Percentiles rank a stretch among this genome's conserved stretches.
Conservation (phyloP, 53 echinoderm and acorn worm genomes). For the Echinarachnius parma region DNA sequence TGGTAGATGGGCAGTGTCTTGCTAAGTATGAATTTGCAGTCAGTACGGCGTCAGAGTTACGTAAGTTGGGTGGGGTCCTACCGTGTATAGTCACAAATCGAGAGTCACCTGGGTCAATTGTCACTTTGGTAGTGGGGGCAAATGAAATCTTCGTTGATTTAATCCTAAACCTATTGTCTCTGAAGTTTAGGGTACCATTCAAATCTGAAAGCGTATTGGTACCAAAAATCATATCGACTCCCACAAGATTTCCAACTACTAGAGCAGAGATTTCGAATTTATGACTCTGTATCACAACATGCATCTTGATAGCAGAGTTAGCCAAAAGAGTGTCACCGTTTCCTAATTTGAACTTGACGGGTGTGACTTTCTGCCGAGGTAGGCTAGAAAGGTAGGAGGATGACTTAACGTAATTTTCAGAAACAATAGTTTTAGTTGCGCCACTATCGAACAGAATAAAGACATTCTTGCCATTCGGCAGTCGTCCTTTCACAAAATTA, state of each 20-base stretch:
- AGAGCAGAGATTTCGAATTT: background rate
- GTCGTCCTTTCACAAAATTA: slow-evolving; percentile 15
- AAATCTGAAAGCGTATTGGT: slow-evolving; percentile 18
- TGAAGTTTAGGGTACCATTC: slow-evolving; percentile 9
- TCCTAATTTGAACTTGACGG: slow-evolving; percentile 1
- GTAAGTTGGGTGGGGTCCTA: background rate
- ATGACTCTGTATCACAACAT: too few relatives aligned
- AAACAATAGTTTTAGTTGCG: slow-evolving; percentile 14
- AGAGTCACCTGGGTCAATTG: background rate
- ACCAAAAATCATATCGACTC: slow-evolving; percentile 18
- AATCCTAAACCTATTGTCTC: slow-evolving; percentile 1
- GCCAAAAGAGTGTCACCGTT: slow-evolving; percentile 1
- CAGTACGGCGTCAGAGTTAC: background rate
- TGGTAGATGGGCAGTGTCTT: background rate
- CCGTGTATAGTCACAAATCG: background rate
- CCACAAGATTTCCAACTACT: background rate
- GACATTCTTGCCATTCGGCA: slow-evolving; percentile 22
- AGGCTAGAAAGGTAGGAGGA: background rate
- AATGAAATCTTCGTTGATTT: background rate
- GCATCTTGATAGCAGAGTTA: background rate
- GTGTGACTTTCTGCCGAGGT: background rate
- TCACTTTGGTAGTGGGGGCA: background rate
- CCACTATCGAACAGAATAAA: slow-evolving; percentile 38
- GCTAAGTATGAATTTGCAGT: background rate
- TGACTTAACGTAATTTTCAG: background rate